Evolutionary conservation across 1,140 invertebrate genomes (phyloP).

Genomic region (Lysiphlebus fabarum): DNA sequence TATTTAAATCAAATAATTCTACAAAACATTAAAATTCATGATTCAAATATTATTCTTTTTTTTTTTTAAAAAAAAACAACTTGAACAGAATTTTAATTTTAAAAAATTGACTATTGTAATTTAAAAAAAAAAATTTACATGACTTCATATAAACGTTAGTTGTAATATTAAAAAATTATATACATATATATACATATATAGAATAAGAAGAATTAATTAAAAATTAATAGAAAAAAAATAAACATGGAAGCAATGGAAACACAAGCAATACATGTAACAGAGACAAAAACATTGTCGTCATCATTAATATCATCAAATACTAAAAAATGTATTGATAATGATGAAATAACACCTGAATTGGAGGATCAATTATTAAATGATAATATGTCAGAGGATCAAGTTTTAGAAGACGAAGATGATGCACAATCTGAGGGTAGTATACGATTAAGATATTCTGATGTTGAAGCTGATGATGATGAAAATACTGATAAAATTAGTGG

Average conservation of each 20-base stretch:
- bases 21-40: no score
- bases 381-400: neutral
- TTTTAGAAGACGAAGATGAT: constrained; percentile 40
- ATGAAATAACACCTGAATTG: constrained; percentile 38
- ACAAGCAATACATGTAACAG: constrained; percentile 34
- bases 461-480: constrained; percentile 37
- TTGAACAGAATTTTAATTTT: no score
- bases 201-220: no score
- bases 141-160: no score
- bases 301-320: constrained; percentile 18
- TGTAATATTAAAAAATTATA: no score
- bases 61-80: no score
- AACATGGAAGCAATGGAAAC: constrained; percentile 43
- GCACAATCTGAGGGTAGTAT: constrained; percentile 45
- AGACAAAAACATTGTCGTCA: constrained; percentile 33
- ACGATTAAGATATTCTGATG: constrained; percentile 48
- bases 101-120: no score
- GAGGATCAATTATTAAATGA: constrained; percentile 40
- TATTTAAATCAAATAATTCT: no score
- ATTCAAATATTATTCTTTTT: no score
- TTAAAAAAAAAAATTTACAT: no score
- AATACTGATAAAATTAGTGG: neutral
- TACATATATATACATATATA: no score
- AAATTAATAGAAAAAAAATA: no score
- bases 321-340: constrained; percentile 22